Evolutionary conservation across 1,140 invertebrate genomes (phyloP).

Genomic region (Pseudomyrmex sp.): DNA sequence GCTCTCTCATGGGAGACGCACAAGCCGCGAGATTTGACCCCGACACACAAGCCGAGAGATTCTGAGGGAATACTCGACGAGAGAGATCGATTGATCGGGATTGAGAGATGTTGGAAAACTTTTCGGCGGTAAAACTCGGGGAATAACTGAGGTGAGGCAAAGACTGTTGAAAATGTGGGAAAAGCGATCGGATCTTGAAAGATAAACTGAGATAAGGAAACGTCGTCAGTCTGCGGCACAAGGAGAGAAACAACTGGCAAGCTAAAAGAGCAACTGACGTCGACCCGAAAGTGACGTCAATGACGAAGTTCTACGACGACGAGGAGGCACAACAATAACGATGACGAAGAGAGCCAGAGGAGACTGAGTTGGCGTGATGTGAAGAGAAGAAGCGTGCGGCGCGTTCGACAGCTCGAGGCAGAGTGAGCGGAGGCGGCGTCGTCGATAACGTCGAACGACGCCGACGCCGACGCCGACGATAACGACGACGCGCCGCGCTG

Average conservation of each 20-base stretch:
- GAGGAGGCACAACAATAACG: background rate
- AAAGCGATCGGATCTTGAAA: background rate
- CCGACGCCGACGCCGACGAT: slow-evolving; percentile 63
- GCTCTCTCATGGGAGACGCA: slow-evolving; percentile 8
- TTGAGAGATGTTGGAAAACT: background rate
- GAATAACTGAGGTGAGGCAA: background rate
- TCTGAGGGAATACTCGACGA: background rate
- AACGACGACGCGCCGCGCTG: slow-evolving; percentile 49
- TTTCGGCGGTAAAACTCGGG: background rate
- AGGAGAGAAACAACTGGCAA: background rate
- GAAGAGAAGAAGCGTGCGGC: slow-evolving; percentile 60
- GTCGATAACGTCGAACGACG: slow-evolving; percentile 64
- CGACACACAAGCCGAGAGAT: background rate
- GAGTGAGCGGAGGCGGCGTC: slow-evolving; percentile 74
- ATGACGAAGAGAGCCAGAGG: slow-evolving; percentile 1
- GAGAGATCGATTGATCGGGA: background rate
- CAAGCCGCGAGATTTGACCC: background rate
- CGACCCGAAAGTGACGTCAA: background rate
- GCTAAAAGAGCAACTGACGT: background rate
- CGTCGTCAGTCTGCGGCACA: background rate
- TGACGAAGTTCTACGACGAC: background rate
- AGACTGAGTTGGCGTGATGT: slow-evolving; percentile 3
- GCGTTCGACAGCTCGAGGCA: slow-evolving; percentile 79
- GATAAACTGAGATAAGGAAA: background rate
- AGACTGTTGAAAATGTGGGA: background rate